Percentiles rank a stretch among this genome's conserved stretches.
These are phyloP conservation scores for Apotomis betuletana DNA, from an alignment of 2,888 invertebrate species.

Conservation along the genomic window DNA sequence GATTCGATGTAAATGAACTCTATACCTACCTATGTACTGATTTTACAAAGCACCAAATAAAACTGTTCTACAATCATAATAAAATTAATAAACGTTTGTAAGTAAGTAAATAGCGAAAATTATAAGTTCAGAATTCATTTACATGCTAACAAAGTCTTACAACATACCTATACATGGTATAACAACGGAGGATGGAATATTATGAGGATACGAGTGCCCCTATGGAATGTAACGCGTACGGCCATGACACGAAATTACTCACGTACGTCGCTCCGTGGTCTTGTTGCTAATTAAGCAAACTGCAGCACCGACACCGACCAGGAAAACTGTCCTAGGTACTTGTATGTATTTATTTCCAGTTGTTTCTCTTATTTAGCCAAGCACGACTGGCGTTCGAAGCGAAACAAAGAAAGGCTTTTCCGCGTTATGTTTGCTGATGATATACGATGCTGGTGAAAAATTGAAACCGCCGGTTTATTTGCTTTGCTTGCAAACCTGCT, in stretches of 20 bases:
- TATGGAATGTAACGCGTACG: conserved; percentile 30
- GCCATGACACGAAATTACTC: conserved; percentile 40
- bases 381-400: conserved; percentile 25
- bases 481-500: conserved; percentile 14
- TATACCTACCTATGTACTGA: too few relatives aligned
- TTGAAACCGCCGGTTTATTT: conserved; percentile 17
- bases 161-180: not conserved
- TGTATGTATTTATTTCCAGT: conserved; percentile 8
- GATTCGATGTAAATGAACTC: too few relatives aligned
- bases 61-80: too few relatives aligned
- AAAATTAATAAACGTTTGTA: too few relatives aligned
- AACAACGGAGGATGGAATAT: conserved; percentile 18
- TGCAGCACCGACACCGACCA: conserved; percentile 13
- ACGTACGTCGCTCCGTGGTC: conserved; percentile 26
- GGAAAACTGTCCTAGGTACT: conserved; percentile 36
- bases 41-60: too few relatives aligned
- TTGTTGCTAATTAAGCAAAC: conserved; percentile 32
- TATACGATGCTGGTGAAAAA: conserved; percentile 22
- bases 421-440: conserved; percentile 32
- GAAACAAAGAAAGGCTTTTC: conserved; percentile 41
- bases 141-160: not conserved
- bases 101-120: too few relatives aligned
- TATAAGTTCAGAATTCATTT: too few relatives aligned
- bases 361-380: conserved; percentile 32
- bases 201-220: conserved; percentile 37